These are phyloP conservation scores for Bos javanicus DNA, from an alignment of 2,113 vertebrate species.

Conservation along the genomic window DNA sequence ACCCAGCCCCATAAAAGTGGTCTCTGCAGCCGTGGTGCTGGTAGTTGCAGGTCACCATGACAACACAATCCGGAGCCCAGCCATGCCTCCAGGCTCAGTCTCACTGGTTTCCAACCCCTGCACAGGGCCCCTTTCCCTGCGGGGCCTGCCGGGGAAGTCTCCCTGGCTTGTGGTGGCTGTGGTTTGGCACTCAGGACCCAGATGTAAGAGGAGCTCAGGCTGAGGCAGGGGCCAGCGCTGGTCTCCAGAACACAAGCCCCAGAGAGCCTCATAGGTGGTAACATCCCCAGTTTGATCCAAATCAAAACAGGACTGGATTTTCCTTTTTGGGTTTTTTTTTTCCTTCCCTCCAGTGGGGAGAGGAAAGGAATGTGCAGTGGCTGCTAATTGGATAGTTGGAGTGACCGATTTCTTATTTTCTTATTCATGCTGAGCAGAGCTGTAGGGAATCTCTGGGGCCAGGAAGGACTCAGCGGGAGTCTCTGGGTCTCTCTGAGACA, in stretches of 20 bases:
- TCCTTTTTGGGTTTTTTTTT: neutral
- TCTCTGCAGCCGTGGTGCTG: neutral
- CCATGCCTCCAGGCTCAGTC: neutral
- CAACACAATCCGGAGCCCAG: neutral
- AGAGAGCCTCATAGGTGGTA: neutral
- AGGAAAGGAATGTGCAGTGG: neutral
- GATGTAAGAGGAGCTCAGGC: neutral
- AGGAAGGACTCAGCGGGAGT: neutral
- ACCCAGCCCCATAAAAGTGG: neutral
- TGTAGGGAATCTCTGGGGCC: neutral
- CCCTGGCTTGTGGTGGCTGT: neutral
- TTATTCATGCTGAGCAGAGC: slow-evolving; percentile 7
- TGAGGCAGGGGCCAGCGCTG: neutral
- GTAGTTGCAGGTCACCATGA: neutral
- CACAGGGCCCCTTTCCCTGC: rapidly evolving
- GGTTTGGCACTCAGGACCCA: neutral
- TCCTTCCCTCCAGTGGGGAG: neutral
- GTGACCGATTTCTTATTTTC: slow-evolving; percentile 3
- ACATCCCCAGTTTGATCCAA: neutral
- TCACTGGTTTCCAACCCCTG: neutral
- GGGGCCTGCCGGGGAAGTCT: neutral
- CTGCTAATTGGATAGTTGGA: slow-evolving; percentile 28
- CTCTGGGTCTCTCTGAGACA: neutral
- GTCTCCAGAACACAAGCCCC: neutral
- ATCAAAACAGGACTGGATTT: neutral